Evolutionary conservation across 2,113 vertebrate species (phyloP), one percentile per base, ranked within the genome.

Genomic region (Sturnus vulgaris): DNA sequence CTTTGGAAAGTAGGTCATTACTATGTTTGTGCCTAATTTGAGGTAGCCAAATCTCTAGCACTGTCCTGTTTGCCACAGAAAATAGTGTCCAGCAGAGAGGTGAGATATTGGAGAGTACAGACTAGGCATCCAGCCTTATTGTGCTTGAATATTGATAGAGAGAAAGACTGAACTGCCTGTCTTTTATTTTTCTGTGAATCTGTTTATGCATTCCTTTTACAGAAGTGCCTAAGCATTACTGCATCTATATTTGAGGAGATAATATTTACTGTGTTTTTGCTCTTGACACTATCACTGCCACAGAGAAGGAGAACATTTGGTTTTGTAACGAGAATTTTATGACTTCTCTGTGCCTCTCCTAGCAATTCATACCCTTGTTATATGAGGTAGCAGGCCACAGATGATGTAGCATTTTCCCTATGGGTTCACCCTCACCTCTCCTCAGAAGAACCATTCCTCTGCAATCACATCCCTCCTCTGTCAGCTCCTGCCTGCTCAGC

Each of bases 1-100:
- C 93, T 90, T 85, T 70, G 63, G 52, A 92, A 97, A 97, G 59
- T 87, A 93, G 94, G 94, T 92, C 94, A 91, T 82, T 66, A 66
- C 52, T 91, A 19, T 63, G 55, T 85, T 77, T 69, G 66, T 76
- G 55, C 11, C 46, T 94, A 66, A 91, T 91, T 53, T 70, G 77
- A 75, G 30, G 47, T 70, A 86, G 42, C 42, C 71, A 73, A 47
- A 89, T 46, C 76, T 93, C 66, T 47, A 77, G 35, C 1, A 2
- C 42, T 78, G 46, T 28, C 42, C 71, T 55, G 47, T 52, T 80
- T 88, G 76, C 14, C 35, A 52, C 49, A 47, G 56, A 72, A 90
- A 90, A 73, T 61, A 39, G 16, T 25, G 27, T 11, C 37, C 20
- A 49, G 59, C 25, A 53, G 30, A 52, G 18, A 31, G 77, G 59